phyloP scores from a whole-genome alignment of 2,113 vertebrate genomes.

The Brienomyrus longianalis region DNA sequence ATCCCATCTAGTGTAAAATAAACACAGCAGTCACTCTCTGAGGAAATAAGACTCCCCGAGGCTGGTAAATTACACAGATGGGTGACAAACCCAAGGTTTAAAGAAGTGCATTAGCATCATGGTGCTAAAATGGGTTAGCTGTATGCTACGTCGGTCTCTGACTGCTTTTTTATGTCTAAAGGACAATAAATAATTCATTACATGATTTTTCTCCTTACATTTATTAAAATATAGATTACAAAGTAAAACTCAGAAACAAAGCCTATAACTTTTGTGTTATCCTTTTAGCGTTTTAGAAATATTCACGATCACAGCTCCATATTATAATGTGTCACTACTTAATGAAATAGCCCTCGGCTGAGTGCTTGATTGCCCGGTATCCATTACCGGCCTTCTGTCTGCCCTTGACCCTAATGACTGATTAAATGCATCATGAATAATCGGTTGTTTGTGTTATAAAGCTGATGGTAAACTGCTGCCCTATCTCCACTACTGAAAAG shows the following conservation, averaged over 20 bases:
- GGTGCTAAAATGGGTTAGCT: not conserved
- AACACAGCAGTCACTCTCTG: not conserved
- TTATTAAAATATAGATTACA: not conserved
- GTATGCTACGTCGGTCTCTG: not conserved
- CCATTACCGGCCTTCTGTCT: not conserved
- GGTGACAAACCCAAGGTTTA: not conserved
- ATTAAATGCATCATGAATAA: not conserved
- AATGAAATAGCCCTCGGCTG: not conserved
- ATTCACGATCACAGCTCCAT: not conserved
- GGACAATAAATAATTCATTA: not conserved
- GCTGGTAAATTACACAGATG: not conserved
- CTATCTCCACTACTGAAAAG: not conserved
- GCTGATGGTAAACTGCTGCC: not conserved
- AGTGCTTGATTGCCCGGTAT: not conserved
- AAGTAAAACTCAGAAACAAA: not conserved
- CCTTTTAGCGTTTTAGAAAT: not conserved
- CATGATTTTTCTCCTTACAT: not conserved
- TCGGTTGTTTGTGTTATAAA: not conserved
- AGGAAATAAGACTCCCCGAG: not conserved
- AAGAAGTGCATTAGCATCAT: not conserved
- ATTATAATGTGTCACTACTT: not conserved
- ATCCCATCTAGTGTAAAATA: not conserved
- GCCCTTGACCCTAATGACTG: slow-evolving; percentile 5
- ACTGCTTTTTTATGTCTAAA: not conserved
- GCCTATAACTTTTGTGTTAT: not conserved